Conservation (phyloP, 2,113 vertebrate genomes). For the Bubalus kerabau region DNA sequence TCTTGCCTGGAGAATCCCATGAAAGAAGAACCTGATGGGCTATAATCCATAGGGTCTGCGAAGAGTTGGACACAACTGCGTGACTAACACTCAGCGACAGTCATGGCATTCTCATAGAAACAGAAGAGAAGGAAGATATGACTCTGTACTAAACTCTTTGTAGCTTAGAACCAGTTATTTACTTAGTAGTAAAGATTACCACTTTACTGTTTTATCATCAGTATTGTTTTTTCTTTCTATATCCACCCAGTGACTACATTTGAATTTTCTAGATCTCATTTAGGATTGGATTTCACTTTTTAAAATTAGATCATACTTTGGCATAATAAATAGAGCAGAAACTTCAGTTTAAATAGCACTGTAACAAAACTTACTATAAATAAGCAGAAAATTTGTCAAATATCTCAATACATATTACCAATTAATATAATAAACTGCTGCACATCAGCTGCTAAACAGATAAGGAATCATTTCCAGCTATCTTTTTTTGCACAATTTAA, state of each 20-base stretch:
- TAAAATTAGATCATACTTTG: neutral
- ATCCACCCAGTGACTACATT: neutral
- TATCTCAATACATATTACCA: neutral
- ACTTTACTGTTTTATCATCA: neutral
- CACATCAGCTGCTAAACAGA: neutral
- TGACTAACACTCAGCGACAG: neutral
- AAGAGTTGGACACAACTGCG: neutral
- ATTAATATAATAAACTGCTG: neutral
- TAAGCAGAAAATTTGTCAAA: neutral
- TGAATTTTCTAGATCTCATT: slow-evolving; percentile 1
- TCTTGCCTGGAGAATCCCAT: neutral
- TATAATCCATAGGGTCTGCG: neutral
- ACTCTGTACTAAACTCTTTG: neutral
- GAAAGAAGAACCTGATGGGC: neutral
- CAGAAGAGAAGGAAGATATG: neutral
- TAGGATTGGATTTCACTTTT: slow-evolving; percentile 1
- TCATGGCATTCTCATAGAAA: neutral
- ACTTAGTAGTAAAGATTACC: neutral
- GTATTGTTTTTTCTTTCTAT: neutral
- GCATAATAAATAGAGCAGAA: neutral
- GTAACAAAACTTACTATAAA: neutral
- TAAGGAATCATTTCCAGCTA: neutral
- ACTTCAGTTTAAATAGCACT: neutral
- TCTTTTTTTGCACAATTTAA: neutral
- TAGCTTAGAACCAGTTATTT: slow-evolving; percentile 1